A percentile compares a stretch with the other conserved stretches of the same genome.
Conservation (phyloP, 2,113 vertebrate genomes). For the Neolamprologus fasciatus region DNA sequence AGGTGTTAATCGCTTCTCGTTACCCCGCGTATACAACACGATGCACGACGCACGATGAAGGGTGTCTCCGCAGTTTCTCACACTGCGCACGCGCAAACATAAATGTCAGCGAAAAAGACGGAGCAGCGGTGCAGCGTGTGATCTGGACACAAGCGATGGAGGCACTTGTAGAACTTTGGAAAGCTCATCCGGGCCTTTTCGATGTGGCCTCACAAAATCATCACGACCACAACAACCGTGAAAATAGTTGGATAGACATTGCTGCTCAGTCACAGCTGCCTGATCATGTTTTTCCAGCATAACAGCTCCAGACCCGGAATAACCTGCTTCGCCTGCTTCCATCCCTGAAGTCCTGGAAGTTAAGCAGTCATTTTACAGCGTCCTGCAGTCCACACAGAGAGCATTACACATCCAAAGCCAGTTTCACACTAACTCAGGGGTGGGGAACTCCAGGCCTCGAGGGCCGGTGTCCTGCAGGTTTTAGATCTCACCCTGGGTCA, state of each 20-base stretch:
- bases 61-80: too few species aligned
- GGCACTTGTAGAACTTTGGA: too few species aligned
- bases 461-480: neutral
- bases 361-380: accelerated
- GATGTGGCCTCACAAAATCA: too few species aligned
- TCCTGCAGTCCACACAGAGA: neutral
- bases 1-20: neutral
- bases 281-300: neutral
- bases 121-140: too few species aligned
- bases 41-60: accelerated
- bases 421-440: neutral
- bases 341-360: neutral
- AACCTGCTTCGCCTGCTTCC: neutral
- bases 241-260: too few species aligned
- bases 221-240: too few species aligned
- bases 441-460: neutral
- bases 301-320: neutral
- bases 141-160: too few species aligned
- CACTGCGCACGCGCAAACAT: too few species aligned
- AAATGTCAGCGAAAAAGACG: too few species aligned
- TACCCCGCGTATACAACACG: neutral
- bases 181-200: too few species aligned
- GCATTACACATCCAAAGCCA: neutral
- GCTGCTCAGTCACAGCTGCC: too few species aligned
- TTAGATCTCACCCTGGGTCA: neutral